Percentiles rank a stretch among this genome's conserved stretches.
Conservation (phyloP, 2,797 vertebrate species). For the Chrosomus eos region DNA sequence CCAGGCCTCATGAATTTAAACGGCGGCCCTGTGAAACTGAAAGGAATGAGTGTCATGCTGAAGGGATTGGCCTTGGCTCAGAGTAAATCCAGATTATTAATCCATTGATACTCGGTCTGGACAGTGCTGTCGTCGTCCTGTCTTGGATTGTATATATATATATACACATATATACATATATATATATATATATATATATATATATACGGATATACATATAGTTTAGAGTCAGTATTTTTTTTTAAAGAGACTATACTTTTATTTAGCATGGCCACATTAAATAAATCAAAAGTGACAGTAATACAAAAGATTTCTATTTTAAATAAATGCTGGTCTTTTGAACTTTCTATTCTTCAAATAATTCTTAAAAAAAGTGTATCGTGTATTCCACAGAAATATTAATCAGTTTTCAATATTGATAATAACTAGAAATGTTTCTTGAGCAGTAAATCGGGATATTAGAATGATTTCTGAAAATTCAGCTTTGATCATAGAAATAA, state of each 20-base stretch:
- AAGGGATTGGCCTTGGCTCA: slow-evolving; percentile 17
- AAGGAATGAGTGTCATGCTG: slow-evolving; percentile 30
- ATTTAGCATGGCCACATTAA: too few species aligned
- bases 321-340: too few species aligned
- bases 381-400: too few species aligned
- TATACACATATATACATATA: neutral
- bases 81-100: slow-evolving; percentile 25
- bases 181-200: neutral
- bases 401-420: too few species aligned
- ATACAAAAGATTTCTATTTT: too few species aligned
- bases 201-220: neutral
- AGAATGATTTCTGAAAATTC: neutral
- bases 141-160: neutral
- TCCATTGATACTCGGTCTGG: slow-evolving; percentile 31
- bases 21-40: neutral
- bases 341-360: too few species aligned
- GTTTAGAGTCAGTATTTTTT: too few species aligned
- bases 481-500: neutral
- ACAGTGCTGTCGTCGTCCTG: slow-evolving; percentile 10
- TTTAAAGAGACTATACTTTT: too few species aligned
- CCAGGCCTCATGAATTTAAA: neutral
- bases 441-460: neutral
- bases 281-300: too few species aligned
- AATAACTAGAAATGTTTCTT: neutral
- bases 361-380: too few species aligned